phyloP scores from a whole-genome alignment of 2,888 invertebrate species.

The Allacma fusca region DNA sequence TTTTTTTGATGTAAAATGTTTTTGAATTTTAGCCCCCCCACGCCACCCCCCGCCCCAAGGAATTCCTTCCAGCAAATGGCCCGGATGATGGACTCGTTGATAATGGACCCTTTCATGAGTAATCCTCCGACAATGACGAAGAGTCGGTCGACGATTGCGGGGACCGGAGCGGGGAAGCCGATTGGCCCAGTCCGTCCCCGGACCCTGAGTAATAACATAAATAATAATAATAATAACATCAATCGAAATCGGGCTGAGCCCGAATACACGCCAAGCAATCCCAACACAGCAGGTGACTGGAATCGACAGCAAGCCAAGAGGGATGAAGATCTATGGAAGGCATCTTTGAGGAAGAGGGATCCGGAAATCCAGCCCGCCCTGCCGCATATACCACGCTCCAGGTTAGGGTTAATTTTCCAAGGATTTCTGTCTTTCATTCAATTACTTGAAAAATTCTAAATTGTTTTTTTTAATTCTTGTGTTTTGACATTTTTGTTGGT shows the following conservation, averaged over 20 bases:
- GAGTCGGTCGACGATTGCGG: conserved; percentile 71
- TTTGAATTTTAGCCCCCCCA: conserved; percentile 45
- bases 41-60: conserved; percentile 52
- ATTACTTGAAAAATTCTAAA: too few species aligned
- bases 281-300: conserved; percentile 51
- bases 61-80: conserved; percentile 71
- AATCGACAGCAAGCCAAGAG: conserved; percentile 51
- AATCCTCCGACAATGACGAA: conserved; percentile 71
- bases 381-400: conserved; percentile 68
- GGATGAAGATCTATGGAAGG: conserved; percentile 70
- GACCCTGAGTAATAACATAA: conserved; percentile 51
- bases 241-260: conserved; percentile 34
- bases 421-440: too few species aligned
- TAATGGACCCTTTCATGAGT: conserved; percentile 72
- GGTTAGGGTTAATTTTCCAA: conserved; percentile 46
- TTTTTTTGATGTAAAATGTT: too few species aligned
- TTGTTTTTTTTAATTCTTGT: too few species aligned
- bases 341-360: conserved; percentile 72
- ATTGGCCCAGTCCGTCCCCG: conserved; percentile 59
- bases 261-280: conserved; percentile 54
- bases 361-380: conserved; percentile 73
- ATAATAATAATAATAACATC: conserved; percentile 49
- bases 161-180: conserved; percentile 61
- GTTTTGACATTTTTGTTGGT: too few species aligned
- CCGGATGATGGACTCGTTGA: conserved; percentile 78